Percentiles rank a stretch among this genome's conserved stretches.
Evolutionary conservation across 1,140 invertebrate genomes (phyloP).

Genomic region (Akabosia matsudoensis): DNA sequence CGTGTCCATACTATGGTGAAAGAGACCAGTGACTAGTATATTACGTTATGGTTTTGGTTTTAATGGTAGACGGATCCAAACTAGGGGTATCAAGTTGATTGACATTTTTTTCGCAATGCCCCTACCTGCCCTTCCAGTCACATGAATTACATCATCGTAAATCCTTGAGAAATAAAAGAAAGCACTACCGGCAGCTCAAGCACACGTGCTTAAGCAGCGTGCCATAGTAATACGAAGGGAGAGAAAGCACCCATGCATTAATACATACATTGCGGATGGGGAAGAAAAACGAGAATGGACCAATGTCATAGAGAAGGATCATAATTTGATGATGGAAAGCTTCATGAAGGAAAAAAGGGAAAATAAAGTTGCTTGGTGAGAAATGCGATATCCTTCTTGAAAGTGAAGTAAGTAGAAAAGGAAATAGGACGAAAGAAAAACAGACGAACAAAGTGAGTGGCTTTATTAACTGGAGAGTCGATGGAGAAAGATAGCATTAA

Average conservation of each 20-base stretch:
- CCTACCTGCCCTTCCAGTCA: neutral
- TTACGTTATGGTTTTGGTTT: neutral
- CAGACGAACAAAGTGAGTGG: neutral
- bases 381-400: slow-evolving; percentile 13
- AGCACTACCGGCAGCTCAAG: neutral
- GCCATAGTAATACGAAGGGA: neutral
- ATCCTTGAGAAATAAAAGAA: slow-evolving; percentile 20
- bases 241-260: neutral
- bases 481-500: neutral
- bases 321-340: slow-evolving; percentile 19
- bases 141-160: slow-evolving; percentile 25
- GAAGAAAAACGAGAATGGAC: slow-evolving; percentile 14
- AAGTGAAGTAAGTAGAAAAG: neutral
- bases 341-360: neutral
- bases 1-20: neutral
- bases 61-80: neutral
- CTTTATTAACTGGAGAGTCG: neutral
- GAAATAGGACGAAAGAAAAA: neutral
- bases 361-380: neutral
- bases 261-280: neutral
- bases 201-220: neutral
- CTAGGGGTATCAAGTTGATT: slow-evolving; percentile 8
- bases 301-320: slow-evolving; percentile 1
- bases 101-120: slow-evolving; percentile 22
- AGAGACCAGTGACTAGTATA: too few relatives aligned